phyloP scores from a whole-genome alignment of 2,888 invertebrate species.

The Himalopsyche kuldschensis region DNA sequence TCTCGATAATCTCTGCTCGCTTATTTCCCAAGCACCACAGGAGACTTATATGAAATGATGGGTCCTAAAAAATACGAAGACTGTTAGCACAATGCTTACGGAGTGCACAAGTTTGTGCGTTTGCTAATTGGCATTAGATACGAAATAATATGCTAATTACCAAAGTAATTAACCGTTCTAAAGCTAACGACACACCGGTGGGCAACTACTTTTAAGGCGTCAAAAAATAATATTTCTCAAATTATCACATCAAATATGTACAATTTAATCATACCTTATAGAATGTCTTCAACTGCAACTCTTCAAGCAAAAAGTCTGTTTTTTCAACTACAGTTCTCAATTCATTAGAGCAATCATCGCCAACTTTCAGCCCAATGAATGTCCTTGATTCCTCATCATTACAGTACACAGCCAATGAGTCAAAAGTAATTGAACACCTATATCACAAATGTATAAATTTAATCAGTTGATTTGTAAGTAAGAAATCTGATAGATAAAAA shows the following conservation, averaged over 20 bases:
- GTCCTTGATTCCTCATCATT: slow-evolving; percentile 86
- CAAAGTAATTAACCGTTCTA: too few species aligned
- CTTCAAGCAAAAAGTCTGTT: slow-evolving; percentile 69
- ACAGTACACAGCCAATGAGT: slow-evolving; percentile 69
- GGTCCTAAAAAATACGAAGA: slow-evolving; percentile 61
- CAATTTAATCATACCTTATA: slow-evolving; percentile 64
- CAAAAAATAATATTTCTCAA: too few species aligned
- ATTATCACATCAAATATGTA: too few species aligned
- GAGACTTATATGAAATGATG: slow-evolving; percentile 83
- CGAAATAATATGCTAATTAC: too few species aligned
- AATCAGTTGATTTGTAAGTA: too few species aligned
- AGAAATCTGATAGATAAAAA: too few species aligned
- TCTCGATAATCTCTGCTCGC: slow-evolving; percentile 52
- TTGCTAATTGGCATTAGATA: too few species aligned
- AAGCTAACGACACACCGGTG: too few species aligned
- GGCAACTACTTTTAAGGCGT: too few species aligned
- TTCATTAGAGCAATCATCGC: slow-evolving; percentile 57
- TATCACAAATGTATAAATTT: too few species aligned
- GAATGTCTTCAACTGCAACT: slow-evolving; percentile 75
- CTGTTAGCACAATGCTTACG: too few species aligned
- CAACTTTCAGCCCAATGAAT: slow-evolving; percentile 74
- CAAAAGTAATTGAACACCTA: slow-evolving; percentile 65
- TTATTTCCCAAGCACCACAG: slow-evolving; percentile 77
- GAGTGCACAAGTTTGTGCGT: too few species aligned
- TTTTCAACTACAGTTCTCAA: slow-evolving; percentile 61